Evolutionary conservation across 2,113 vertebrate species (phyloP).

Genomic region (Sterrhoptilus dennistouni): DNA sequence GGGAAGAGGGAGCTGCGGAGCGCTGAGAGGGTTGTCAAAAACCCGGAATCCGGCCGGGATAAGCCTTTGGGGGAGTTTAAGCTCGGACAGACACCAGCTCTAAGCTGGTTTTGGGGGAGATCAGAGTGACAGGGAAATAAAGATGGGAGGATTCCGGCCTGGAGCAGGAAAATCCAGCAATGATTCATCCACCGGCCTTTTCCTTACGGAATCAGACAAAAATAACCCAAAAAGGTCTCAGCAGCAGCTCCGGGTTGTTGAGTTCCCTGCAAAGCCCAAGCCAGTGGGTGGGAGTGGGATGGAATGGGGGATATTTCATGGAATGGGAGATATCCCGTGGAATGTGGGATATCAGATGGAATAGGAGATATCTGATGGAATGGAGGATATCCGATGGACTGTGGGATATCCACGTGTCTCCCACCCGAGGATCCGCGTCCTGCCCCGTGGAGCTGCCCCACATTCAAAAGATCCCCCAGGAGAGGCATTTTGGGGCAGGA

Average conservation of each 20-base stretch:
- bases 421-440: neutral
- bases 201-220: neutral
- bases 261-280: neutral
- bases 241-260: rapidly evolving
- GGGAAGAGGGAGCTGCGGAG: neutral
- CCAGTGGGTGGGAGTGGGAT: rapidly evolving
- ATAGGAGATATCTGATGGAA: neutral
- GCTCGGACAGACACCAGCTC: neutral
- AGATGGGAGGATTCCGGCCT: neutral
- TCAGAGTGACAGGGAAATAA: neutral
- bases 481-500: neutral
- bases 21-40: neutral
- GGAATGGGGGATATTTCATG: too few relatives aligned
- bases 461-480: neutral
- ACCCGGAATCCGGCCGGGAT: neutral
- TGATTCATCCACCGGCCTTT: rapidly evolving
- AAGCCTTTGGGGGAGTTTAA: neutral
- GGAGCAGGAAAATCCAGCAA: neutral
- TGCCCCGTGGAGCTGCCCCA: rapidly evolving
- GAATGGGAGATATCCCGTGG: too few relatives aligned
- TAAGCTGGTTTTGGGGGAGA: neutral
- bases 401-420: neutral
- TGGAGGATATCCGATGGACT: neutral
- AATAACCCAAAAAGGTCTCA: neutral
- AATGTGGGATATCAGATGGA: too few relatives aligned